Conservation (phyloP, 2,797 vertebrate species). For the Tapirus indicus region DNA sequence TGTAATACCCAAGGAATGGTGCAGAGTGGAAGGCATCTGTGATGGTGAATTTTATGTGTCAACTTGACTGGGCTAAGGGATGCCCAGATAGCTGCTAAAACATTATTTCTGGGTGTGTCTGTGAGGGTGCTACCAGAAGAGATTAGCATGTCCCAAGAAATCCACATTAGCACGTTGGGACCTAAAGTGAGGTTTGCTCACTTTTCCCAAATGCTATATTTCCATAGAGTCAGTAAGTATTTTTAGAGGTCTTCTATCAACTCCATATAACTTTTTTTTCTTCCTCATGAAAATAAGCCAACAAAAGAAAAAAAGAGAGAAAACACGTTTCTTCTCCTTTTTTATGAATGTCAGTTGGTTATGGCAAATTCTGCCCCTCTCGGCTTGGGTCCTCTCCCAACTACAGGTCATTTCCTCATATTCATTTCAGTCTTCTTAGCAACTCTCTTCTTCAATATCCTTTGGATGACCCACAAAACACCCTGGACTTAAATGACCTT, state of each 20-base stretch:
- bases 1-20: not conserved
- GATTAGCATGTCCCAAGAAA: not conserved
- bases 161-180: not conserved
- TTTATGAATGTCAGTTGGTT: not conserved
- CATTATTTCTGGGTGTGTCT: not conserved
- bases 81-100: not conserved
- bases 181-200: not conserved
- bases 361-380: not conserved
- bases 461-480: not conserved
- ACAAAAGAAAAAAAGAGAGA: not conserved
- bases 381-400: not conserved
- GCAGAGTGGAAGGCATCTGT: not conserved
- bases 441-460: not conserved
- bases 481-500: not conserved
- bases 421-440: not conserved
- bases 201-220: not conserved
- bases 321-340: not conserved
- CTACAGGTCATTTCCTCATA: not conserved
- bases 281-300: slow-evolving; percentile 30
- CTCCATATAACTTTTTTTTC: not conserved
- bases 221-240: not conserved
- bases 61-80: not conserved
- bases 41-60: not conserved
- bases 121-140: not conserved
- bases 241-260: not conserved